Conservation (phyloP, 2,888 invertebrate species). For the Spatulosminthurus flaviceps region DNA sequence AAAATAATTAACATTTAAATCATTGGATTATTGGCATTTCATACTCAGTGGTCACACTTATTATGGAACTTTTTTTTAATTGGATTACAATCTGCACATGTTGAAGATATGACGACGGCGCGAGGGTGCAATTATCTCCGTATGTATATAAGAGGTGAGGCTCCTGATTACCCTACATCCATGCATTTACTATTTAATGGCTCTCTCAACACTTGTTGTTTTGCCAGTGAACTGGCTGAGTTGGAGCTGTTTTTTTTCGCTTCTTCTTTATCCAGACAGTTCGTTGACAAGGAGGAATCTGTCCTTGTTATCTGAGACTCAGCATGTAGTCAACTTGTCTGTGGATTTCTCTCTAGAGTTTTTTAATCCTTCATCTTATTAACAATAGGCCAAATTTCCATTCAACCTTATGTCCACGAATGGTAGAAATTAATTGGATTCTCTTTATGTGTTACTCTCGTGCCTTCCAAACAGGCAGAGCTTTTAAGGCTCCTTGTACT, state of each 20-base stretch:
- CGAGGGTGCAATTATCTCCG: background rate
- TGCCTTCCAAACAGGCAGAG: background rate
- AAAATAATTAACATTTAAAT: background rate
- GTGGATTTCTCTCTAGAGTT: background rate
- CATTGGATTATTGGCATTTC: slow-evolving; percentile 1
- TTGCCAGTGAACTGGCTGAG: background rate
- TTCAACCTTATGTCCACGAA: background rate
- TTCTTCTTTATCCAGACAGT: slow-evolving; percentile 29
- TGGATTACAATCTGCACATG: background rate
- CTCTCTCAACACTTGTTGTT: background rate
- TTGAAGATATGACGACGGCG: background rate
- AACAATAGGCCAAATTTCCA: background rate
- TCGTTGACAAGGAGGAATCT: slow-evolving; percentile 23
- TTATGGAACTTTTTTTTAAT: background rate
- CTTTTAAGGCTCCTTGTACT: background rate
- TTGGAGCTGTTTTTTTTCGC: no score
- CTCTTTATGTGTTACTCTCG: background rate
- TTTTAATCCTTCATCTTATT: background rate
- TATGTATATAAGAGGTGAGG: background rate
- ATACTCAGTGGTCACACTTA: slow-evolving; percentile 1
- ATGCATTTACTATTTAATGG: background rate
- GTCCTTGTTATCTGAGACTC: slow-evolving; percentile 2
- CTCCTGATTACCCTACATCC: background rate
- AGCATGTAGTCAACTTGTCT: background rate
- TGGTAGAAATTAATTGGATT: slow-evolving; percentile 5